phyloP scores from a whole-genome alignment of 2,113 vertebrate species.

The Pteronura brasiliensis region DNA sequence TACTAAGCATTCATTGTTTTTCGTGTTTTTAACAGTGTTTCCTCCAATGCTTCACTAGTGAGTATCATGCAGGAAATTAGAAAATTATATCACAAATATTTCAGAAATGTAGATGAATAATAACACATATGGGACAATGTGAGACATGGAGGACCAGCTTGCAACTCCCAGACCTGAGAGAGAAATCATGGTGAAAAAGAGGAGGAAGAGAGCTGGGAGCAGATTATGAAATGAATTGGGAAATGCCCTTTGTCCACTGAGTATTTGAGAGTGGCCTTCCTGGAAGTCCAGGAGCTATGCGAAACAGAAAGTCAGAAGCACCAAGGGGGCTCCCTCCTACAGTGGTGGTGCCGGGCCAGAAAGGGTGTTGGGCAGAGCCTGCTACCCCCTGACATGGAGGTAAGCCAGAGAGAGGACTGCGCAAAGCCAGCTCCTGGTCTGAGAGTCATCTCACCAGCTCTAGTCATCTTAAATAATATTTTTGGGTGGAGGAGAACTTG shows the following conservation, averaged over 20 bases:
- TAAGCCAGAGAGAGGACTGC: fast-evolving
- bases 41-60: background rate
- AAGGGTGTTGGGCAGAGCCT: background rate
- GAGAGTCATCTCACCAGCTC: background rate
- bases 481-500: fast-evolving
- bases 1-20: background rate
- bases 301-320: background rate
- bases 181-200: background rate
- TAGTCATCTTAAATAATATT: background rate
- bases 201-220: fast-evolving
- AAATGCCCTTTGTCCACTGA: fast-evolving
- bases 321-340: fast-evolving
- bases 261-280: fast-evolving
- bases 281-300: fast-evolving
- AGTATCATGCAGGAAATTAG: background rate
- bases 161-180: background rate
- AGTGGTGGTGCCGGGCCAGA: too few relatives aligned
- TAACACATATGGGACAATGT: background rate
- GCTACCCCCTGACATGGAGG: fast-evolving
- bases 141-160: background rate
- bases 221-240: fast-evolving
- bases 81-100: background rate
- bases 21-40: background rate
- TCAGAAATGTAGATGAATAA: background rate
- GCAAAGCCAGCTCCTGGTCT: too few relatives aligned